Base-by-base conservation (phyloP, 2,113 vertebrate genomes). In the Danionella cerebrum region DNA sequence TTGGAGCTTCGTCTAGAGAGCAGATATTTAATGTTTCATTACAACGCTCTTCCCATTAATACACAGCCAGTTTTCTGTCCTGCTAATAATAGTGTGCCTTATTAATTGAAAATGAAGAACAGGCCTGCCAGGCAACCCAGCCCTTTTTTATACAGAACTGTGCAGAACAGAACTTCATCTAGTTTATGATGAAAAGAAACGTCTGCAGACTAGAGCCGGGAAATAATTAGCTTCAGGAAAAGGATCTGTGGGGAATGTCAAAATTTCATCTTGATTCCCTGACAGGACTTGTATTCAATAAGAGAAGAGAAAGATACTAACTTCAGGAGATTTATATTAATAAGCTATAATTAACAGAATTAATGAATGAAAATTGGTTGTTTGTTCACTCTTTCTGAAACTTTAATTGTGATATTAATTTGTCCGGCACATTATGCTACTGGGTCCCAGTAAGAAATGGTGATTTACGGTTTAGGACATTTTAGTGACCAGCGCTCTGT, bases 41-140 rank as follows among this genome's bases (percentile, higher is more conserved):
- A 82, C 70, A 4, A 22, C 71, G 21, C 54, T 22, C 44, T 76
- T 71, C 75, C 76, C 76, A 82, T 83, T 75, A 79, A 75, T 74
- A 73, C 76, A 65, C 60, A 64, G 82, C 77, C 76, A 74, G 47
- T 80, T 82, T 75, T 68, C 71, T 81, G 69, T 78, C 31, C 38
- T 57, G 82, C 78, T 82, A 81, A 83, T 82, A 81, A 84, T 84
- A 84, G 81, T 82, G 54, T 53, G 51, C 73, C 65, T 65, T 84
- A 84, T 72, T 73, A 84, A 84, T 84, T 79, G 72, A 69, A 82
- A 76, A 78, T 80, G 80, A 87, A 74, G 57, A 79, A 82, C 81
- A 71, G 74, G 65, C 71, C 82, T 83, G 81, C 71, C 78, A 75
- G 71, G 70, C 54, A 67, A 79, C 78, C 76, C 77, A 72, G 72